Base-by-base conservation (phyloP, 2,113 vertebrate species). In the Phylloscopus trochiloides region DNA sequence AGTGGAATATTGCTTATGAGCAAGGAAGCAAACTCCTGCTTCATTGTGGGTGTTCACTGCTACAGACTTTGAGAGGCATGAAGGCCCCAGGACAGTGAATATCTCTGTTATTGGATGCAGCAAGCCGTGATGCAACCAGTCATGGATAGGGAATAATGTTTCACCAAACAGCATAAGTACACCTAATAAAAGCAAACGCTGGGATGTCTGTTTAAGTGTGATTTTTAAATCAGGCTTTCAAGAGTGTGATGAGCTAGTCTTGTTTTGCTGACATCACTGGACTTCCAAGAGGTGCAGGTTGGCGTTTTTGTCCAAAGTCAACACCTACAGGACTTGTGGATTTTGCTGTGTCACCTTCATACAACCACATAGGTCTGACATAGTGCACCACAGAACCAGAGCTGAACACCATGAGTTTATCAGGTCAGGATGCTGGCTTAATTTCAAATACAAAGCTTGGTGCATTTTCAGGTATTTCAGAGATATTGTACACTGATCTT, bases 281-380 rank as follows among this genome's bases (percentile, higher is more conserved):
- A 16, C 31, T 91, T 94, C 45, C 42, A 75, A 87, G 73, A 89
- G 22, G 32, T 57, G 19, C 31, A 77, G 28, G 40, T 7, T 78
- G 38, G 29, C 1, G 0, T 70, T 85, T 93, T 73, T 71, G 25
- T 54, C 51, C 48, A 17, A 73, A 88, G 72, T 45, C 61, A 96
- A 51, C 0, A 0, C 20, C 36, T 61, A 36, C 0, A 3, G 58
- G 55, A 65, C 14, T 45, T n/a, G 24, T 17, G 63, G 31, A 47
- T 90, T 95, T 80, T 94, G 55, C 50, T 59, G 74, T 43, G 70
- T 71, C 28, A 58, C 61, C 15, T 70, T 63, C 0, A 2, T 2
- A 3, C 38, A 71, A 31, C 10, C 29, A 48, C 2, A 2, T 26
- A 43, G 3, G 2, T 54, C 59, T 85, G 76, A 61, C 42, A 65